phyloP scores from a whole-genome alignment of 2,888 invertebrate species.

The Suillia variegata region DNA sequence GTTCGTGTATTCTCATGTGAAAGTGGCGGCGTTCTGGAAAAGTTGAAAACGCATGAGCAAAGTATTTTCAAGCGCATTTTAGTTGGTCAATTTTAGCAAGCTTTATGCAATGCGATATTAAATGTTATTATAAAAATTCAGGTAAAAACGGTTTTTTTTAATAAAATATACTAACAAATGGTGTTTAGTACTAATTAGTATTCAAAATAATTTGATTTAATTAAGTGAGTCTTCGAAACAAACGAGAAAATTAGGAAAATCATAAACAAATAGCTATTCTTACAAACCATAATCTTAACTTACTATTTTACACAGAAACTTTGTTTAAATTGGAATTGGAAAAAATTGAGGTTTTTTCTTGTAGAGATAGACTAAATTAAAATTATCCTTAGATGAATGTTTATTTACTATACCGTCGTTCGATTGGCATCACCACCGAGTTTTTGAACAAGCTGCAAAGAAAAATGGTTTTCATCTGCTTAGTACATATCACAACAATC shows the following conservation, averaged over 20 bases:
- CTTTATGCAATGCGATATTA: slow-evolving; percentile 24
- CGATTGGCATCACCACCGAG: slow-evolving; percentile 82
- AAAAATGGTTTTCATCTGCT: too few relatives aligned
- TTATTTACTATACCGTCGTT: slow-evolving; percentile 72
- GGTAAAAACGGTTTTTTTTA: slow-evolving; percentile 2
- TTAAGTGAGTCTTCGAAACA: too few relatives aligned
- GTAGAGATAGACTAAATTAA: slow-evolving; percentile 36
- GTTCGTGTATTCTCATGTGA: slow-evolving; percentile 37
- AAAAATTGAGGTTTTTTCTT: slow-evolving; percentile 18
- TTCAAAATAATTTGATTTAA: too few relatives aligned
- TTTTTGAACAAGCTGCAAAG: slow-evolving; percentile 75
- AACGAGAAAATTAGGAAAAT: background rate
- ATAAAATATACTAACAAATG: background rate
- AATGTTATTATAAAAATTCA: slow-evolving; percentile 1
- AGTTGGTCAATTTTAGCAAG: slow-evolving; percentile 33
- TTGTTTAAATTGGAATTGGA: slow-evolving; percentile 23
- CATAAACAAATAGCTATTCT: too few relatives aligned
- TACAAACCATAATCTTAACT: slow-evolving; percentile 18
- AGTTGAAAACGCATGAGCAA: slow-evolving; percentile 32
- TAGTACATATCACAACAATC: background rate
- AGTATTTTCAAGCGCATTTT: slow-evolving; percentile 31
- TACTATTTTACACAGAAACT: slow-evolving; percentile 29
- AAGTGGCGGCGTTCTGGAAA: slow-evolving; percentile 41
- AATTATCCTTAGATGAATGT: slow-evolving; percentile 34
- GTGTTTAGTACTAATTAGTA: background rate